Evolutionary conservation across 2,797 vertebrate species (phyloP).

Genomic region (Epinephelus malabaricus): DNA sequence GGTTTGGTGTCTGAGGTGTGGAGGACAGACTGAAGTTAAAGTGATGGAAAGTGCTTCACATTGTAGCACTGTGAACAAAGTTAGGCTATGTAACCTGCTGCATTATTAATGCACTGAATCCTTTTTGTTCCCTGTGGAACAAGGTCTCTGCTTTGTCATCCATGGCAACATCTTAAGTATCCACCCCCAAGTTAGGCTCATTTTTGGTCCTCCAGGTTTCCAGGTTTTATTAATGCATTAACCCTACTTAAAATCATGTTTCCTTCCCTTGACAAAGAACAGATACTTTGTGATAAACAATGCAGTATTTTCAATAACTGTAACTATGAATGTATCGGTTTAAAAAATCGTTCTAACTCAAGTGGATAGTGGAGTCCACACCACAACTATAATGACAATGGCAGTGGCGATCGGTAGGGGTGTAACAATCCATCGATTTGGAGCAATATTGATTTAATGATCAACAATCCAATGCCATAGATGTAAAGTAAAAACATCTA

Average conservation of each 20-base stretch:
- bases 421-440: too few species aligned
- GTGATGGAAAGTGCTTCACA: not conserved
- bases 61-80: not conserved
- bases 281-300: not conserved
- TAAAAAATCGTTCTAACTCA: too few species aligned
- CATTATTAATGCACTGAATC: not conserved
- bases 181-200: not conserved
- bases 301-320: not conserved
- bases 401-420: too few species aligned
- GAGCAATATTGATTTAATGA: too few species aligned
- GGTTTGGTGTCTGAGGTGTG: not conserved
- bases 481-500: too few species aligned
- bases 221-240: not conserved
- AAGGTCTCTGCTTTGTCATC: slow-evolving; percentile 1
- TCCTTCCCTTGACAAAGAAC: not conserved
- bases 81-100: not conserved
- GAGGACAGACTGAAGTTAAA: not conserved
- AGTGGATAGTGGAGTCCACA: too few species aligned
- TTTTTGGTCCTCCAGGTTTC: not conserved
- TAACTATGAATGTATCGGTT: too few species aligned
- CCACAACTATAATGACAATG: too few species aligned
- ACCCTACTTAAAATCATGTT: not conserved
- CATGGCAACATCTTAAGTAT: not conserved
- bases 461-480: too few species aligned
- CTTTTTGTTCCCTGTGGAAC: not conserved